Evolutionary conservation across 1,140 invertebrate species (phyloP).

Genomic region (Lucilia sericata): DNA sequence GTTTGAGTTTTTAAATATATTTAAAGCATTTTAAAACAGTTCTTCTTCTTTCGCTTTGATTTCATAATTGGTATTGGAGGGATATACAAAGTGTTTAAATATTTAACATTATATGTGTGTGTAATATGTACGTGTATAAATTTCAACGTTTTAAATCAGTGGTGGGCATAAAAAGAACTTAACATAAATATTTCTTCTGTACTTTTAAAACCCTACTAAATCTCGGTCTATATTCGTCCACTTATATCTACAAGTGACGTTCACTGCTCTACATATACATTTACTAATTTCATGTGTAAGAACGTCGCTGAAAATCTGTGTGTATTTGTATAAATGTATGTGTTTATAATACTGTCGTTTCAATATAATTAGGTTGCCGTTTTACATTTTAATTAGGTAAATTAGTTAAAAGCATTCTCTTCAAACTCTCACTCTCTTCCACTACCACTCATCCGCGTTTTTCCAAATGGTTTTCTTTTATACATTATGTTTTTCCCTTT

Average conservation of each 20-base stretch:
- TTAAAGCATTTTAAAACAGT: neutral
- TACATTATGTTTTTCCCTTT: neutral
- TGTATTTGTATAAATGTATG: neutral
- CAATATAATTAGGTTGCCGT: constrained; percentile 38
- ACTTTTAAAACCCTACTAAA: too few relatives aligned
- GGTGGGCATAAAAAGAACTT: too few relatives aligned
- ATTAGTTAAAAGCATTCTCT: constrained; percentile 40
- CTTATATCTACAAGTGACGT: too few relatives aligned
- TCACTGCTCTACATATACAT: too few relatives aligned
- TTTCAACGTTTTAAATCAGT: too few relatives aligned
- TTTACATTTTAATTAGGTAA: constrained; percentile 44
- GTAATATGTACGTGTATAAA: neutral
- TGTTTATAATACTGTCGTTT: neutral
- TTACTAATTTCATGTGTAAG: neutral
- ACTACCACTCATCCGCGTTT: neutral
- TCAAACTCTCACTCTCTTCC: neutral
- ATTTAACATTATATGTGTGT: neutral
- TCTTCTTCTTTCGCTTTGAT: neutral
- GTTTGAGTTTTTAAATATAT: neutral
- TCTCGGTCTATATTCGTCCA: too few relatives aligned
- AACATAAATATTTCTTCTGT: too few relatives aligned
- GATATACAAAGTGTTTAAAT: neutral
- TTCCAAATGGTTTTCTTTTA: neutral
- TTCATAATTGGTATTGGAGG: neutral
- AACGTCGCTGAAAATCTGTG: neutral